These are phyloP conservation scores for Crioceris asparagi DNA, from an alignment of 2,888 invertebrate species.

Conservation along the genomic window DNA sequence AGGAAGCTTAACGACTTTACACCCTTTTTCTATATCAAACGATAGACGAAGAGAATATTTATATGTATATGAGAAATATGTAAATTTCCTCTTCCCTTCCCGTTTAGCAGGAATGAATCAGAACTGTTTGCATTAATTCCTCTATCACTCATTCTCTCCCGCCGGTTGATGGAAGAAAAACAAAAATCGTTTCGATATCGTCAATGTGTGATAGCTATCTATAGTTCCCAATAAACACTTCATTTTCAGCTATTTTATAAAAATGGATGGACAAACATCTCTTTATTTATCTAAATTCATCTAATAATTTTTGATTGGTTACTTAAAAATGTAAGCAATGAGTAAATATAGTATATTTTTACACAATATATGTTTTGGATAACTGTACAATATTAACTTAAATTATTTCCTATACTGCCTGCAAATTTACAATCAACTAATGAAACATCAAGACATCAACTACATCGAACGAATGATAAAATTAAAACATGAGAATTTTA, in stretches of 20 bases:
- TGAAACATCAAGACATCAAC: no score
- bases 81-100: no score
- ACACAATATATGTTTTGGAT: slow-evolving; percentile 5
- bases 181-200: neutral
- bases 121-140: no score
- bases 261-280: slow-evolving; percentile 27
- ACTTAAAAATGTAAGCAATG: slow-evolving; percentile 16
- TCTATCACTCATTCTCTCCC: no score
- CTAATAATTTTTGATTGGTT: slow-evolving; percentile 18
- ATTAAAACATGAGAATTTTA: neutral
- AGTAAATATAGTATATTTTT: neutral
- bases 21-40: no score
- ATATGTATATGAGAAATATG: no score
- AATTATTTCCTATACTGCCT: neutral
- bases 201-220: neutral
- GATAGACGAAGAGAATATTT: no score
- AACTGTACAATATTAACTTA: slow-evolving; percentile 9
- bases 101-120: no score
- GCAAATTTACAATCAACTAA: slow-evolving; percentile 4
- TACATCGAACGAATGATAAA: no score
- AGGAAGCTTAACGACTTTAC: no score
- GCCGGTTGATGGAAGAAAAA: no score
- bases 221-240: neutral
- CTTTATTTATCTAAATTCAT: slow-evolving; percentile 21
- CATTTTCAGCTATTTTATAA: slow-evolving; percentile 15